Evolutionary conservation across 2,797 vertebrate genomes (phyloP).

Genomic region (Esox masquinongy): DNA sequence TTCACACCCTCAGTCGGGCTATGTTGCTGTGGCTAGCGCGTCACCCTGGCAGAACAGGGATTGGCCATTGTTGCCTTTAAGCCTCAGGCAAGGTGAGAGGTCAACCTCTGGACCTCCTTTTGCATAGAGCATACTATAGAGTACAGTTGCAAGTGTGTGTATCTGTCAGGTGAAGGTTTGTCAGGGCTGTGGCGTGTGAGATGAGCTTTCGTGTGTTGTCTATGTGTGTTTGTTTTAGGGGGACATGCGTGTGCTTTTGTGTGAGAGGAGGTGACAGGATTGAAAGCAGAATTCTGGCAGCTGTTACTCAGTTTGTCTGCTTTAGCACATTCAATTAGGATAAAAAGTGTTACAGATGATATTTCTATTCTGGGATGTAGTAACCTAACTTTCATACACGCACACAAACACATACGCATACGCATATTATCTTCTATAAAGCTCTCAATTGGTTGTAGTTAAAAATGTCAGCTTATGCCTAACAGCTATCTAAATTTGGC

Average conservation of each 20-base stretch:
- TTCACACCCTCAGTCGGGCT: constrained; percentile 10
- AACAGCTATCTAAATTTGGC: neutral
- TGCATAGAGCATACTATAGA: neutral
- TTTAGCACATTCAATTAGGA: neutral
- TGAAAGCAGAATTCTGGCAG: neutral
- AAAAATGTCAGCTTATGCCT: no score
- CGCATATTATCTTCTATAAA: neutral
- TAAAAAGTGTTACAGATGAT: neutral
- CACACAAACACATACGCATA: neutral
- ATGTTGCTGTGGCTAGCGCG: constrained; percentile 15
- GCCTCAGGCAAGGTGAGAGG: constrained; percentile 5
- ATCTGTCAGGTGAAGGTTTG: neutral
- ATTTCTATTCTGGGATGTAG: neutral
- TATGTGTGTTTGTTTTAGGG: neutral
- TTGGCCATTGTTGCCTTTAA: constrained; percentile 29
- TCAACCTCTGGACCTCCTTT: neutral
- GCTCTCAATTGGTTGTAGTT: neutral
- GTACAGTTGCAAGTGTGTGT: neutral
- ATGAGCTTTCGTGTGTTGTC: neutral
- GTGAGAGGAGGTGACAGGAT: neutral
- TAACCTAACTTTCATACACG: neutral
- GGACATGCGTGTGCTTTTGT: neutral
- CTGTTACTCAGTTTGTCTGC: neutral
- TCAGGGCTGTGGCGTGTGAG: neutral
- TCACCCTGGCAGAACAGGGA: neutral